Evolutionary conservation across 2,113 vertebrate genomes (phyloP), one percentile per base, ranked within the genome.

Genomic region (Chaetodon auriga): DNA sequence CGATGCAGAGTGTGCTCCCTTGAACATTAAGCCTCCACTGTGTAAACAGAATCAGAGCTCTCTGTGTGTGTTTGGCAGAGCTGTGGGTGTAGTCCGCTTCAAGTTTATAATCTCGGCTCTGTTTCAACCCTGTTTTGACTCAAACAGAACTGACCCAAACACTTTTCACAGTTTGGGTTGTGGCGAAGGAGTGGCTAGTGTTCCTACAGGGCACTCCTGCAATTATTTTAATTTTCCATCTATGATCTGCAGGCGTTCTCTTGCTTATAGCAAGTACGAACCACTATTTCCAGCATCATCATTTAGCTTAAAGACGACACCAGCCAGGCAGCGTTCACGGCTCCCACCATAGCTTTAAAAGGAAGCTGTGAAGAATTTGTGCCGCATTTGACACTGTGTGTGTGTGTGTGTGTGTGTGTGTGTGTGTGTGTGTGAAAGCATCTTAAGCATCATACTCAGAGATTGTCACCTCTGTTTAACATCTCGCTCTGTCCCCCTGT

Each of bases 11-110:
- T 89, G 92, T 73, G 83, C 87, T 91, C 87, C 90, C 92, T 83
- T 89, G 84, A 92, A 90, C 81, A 58, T 85, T 86, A 51, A 68
- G 82, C 88, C 87, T 90, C 81, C 46, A 7, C 92, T 93, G 82
- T 94, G 92, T 91, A 91, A 93, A 95, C 92, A 90, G 89, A 88
- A 78, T 87, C 80, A 60, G 82, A 78, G 77, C 75, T 57, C 76
- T 78, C n/a, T 72, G 78, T 68, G 79, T 75, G 81, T 88, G 85
- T 82, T 90, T 87, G 89, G 87, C 65, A 46, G 71, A 72, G 30
- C 46, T 18, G 77, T 89, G 89, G 90, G 89, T 85, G 86, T 85
- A 87, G 87, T 87, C 87, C 43, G 78, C 60, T 77, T 77, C 55
- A 64, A 73, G 72, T 87, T 85, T 77, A 81, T 88, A 85, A 81